A percentile compares a stretch with the other conserved stretches of the same genome.
phyloP scores from a whole-genome alignment of 1,140 invertebrate species.

The Schmidtea mediterranea region DNA sequence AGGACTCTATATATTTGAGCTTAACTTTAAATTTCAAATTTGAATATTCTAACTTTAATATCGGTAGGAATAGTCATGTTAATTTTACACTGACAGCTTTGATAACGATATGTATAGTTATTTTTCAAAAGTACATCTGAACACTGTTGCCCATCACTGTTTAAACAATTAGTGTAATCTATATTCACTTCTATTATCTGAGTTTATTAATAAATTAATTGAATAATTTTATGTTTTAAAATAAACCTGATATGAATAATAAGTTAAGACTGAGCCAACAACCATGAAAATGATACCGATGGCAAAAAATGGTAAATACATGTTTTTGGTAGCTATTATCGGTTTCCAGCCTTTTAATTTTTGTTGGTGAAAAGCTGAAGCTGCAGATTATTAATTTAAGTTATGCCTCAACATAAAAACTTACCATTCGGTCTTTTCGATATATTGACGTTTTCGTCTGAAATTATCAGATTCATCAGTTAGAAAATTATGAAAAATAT shows the following conservation, averaged over 20 bases:
- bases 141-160: not conserved
- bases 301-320: slow-evolving; percentile 77
- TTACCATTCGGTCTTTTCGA: no score
- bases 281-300: slow-evolving; percentile 88
- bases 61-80: not conserved
- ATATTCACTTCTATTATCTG: not conserved
- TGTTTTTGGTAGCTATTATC: slow-evolving; percentile 82
- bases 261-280: slow-evolving; percentile 65
- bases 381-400: slow-evolving; percentile 30
- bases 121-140: not conserved
- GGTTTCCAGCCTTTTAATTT: slow-evolving; percentile 91
- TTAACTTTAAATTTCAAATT: not conserved
- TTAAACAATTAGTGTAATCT: slow-evolving; percentile 1
- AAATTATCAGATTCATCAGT: no score
- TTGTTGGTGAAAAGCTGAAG: slow-evolving; percentile 91
- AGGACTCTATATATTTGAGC: not conserved
- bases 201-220: no score
- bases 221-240: no score
- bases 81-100: not conserved
- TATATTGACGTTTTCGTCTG: no score
- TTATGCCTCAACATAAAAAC: not conserved
- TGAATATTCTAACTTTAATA: not conserved
- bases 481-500: no score
- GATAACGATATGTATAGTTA: not conserved
- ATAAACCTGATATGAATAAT: slow-evolving; percentile 39